Evolutionary conservation across 92 coral and sea anemone genomes (phyloP).

Genomic region (Siderastrea radians): DNA sequence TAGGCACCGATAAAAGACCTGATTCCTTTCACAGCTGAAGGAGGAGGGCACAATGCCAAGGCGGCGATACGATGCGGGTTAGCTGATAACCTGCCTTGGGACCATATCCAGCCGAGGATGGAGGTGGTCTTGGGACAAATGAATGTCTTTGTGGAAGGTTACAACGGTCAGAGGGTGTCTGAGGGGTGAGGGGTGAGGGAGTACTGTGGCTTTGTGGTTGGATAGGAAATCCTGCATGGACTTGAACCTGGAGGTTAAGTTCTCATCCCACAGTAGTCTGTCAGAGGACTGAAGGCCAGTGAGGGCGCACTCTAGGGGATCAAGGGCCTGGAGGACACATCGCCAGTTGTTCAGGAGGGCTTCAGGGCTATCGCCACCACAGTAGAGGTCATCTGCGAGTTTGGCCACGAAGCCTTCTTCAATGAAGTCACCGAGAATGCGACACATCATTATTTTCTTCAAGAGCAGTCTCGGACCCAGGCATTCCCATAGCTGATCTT

Average conservation of each 20-base stretch:
- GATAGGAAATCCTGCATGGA: no score
- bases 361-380: constrained; percentile 54
- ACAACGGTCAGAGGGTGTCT: constrained; percentile 24
- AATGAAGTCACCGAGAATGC: constrained; percentile 48
- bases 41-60: constrained; percentile 55
- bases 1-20: constrained; percentile 53
- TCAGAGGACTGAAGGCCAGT: no score
- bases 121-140: constrained; percentile 62
- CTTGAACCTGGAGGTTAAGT: no score
- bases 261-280: no score
- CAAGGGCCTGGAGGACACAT: constrained; percentile 58
- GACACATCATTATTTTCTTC: constrained; percentile 24
- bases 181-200: no score
- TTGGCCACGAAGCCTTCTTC: constrained; percentile 68
- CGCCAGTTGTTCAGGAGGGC: constrained; percentile 53
- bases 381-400: constrained; percentile 75
- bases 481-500: no score
- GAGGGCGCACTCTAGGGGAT: background rate
- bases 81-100: constrained; percentile 61
- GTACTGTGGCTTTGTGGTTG: no score
- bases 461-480: no score
- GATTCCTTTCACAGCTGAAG: constrained; percentile 43
- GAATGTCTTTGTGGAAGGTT: constrained; percentile 67
- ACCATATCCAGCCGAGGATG: constrained; percentile 73
- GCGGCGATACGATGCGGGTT: constrained; percentile 66